Base-by-base conservation (phyloP, 1,140 invertebrate species). In the Aphelinus certus region DNA sequence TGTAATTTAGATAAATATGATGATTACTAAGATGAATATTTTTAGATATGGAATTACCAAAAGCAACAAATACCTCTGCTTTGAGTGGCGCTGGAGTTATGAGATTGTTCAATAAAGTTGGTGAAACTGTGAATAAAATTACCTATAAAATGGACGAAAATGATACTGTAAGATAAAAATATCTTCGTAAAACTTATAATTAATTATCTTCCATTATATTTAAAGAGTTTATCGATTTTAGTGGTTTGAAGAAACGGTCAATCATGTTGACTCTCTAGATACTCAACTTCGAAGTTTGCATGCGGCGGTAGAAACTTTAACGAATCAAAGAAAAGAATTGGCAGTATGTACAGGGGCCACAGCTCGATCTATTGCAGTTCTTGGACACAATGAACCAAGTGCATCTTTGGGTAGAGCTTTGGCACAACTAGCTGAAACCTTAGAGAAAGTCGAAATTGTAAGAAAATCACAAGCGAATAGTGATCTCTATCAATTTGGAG, bases 61-160 rank as follows among this genome's bases (percentile, higher is more conserved):
- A 95, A 88, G 94, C 98, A 0, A 97, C 96, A 0, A 98, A 92
- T 84, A 99, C 98, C 7, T 98, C 97, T 5, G 97, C 98, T 1
- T 89, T 99, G 3, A 98, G 96, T 87, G 95, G 97, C 64, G 97
- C 97, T 73, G 97, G 97, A 9, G 95, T 99, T 45, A 92, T 98
- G 88, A 91, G 97, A 75, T 90, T 99, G 0, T 97, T 99, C 82
- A 98, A 96, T 83, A 96, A 96, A 91, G 94, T 99, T 69, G 97
- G 97, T 45, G 97, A 99, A 87, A 98, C 97, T 63, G 96, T 99
- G 61, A 98, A 97, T 83, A 99, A 99, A 89, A 99, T 99, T 73
- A 97, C 98, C 3, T 98, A 97, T 87, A 97, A 97, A 89, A 99
- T 99, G 97, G 98, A 99, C 85, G 98, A 99, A 89, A 96, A 93